Evolutionary conservation across 2,888 invertebrate species (phyloP).

Genomic region (Amblyjoppa proteus): DNA sequence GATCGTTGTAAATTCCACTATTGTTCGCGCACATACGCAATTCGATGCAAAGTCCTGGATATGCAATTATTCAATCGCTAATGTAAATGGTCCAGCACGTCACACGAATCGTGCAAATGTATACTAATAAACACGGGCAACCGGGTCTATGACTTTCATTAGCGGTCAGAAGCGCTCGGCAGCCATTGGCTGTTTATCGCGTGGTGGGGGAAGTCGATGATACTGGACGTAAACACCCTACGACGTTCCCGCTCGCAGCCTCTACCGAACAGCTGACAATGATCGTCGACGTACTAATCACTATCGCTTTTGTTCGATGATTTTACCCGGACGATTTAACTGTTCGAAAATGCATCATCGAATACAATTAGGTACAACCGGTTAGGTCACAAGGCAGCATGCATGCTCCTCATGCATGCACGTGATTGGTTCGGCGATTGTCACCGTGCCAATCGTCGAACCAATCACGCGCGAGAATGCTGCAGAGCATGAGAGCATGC

Average conservation of each 20-base stretch:
- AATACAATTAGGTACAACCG: too few relatives aligned
- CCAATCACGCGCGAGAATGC: too few relatives aligned
- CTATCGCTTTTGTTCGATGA: constrained; percentile 60
- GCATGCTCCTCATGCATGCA: too few relatives aligned
- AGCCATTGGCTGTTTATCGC: too few relatives aligned
- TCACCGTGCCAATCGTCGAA: too few relatives aligned
- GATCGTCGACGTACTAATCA: constrained; percentile 50
- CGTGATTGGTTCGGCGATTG: too few relatives aligned
- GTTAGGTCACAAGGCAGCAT: too few relatives aligned
- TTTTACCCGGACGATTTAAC: constrained; percentile 28
- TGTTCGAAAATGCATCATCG: constrained; percentile 12
- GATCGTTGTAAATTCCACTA: constrained; percentile 13
- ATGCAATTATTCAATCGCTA: constrained; percentile 15
- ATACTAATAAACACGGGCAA: background rate
- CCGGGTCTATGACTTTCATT: too few relatives aligned
- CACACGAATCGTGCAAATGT: background rate
- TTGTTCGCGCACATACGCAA: background rate
- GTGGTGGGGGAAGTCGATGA: too few relatives aligned
- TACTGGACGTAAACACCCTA: background rate
- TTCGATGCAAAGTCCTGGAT: background rate
- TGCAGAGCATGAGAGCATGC: too few relatives aligned
- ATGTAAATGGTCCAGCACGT: background rate
- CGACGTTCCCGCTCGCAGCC: constrained; percentile 15
- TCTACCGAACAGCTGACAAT: constrained; percentile 50
- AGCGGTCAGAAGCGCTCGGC: too few relatives aligned